Percentiles rank a stretch among this genome's conserved stretches.
Evolutionary conservation across 2,888 invertebrate species (phyloP).

Genomic region (Epistrophe grossulariae): DNA sequence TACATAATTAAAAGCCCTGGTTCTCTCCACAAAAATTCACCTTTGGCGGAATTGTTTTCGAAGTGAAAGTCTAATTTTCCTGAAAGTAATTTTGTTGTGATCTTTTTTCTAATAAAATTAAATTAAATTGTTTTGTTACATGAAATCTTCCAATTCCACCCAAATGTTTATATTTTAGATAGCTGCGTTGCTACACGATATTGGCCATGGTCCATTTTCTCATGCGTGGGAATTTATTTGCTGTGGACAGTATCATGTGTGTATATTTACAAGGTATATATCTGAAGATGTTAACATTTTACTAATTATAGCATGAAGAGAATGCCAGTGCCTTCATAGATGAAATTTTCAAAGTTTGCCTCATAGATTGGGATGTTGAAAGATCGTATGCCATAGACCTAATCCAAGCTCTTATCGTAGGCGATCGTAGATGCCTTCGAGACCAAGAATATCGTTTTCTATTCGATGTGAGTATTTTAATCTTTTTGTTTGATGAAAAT

Average conservation of each 20-base stretch:
- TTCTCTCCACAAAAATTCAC: too few relatives aligned
- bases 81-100: too few relatives aligned
- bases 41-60: too few relatives aligned
- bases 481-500: not conserved
- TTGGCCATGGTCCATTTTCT: conserved; percentile 89
- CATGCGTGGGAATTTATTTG: conserved; percentile 86
- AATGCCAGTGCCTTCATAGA: conserved; percentile 79
- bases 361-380: conserved; percentile 76
- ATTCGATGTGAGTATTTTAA: conserved; percentile 79
- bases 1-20: too few relatives aligned
- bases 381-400: conserved; percentile 79
- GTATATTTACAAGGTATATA: not conserved
- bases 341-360: conserved; percentile 77
- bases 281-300: not conserved
- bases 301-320: conserved; percentile 79
- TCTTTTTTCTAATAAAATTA: too few relatives aligned
- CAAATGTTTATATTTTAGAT: conserved; percentile 81
- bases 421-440: conserved; percentile 76
- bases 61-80: too few relatives aligned
- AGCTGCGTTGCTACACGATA: conserved; percentile 88
- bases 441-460: conserved; percentile 78
- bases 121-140: too few relatives aligned
- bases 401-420: conserved; percentile 80
- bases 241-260: conserved; percentile 64
- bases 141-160: not conserved